Evolutionary conservation across 2,888 invertebrate genomes (phyloP).

Genomic region (Thysanoteuthis rhombus): DNA sequence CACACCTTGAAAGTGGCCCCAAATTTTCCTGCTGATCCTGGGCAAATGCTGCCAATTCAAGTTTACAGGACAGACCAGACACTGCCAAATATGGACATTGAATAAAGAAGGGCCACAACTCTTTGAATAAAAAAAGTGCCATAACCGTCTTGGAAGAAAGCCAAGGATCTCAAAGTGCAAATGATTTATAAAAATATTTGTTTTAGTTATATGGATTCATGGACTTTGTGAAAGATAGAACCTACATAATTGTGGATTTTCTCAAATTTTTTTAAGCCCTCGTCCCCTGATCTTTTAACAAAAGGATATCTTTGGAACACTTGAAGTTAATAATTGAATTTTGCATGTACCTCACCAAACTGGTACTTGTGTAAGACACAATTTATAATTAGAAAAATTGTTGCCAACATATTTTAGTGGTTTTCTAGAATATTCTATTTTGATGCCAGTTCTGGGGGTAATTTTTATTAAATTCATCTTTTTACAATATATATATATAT

Average conservation of each 20-base stretch:
- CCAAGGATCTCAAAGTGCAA: neutral
- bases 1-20: neutral
- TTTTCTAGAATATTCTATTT: no score
- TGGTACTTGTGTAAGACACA: neutral
- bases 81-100: neutral
- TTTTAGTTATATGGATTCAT: neutral
- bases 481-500: no score
- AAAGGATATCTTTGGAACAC: neutral
- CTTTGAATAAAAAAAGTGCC: neutral
- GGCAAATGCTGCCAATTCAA: neutral
- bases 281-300: neutral
- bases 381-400: no score
- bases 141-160: neutral
- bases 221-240: neutral
- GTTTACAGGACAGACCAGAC: conserved; percentile 12
- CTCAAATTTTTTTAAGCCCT: neutral
- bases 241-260: neutral
- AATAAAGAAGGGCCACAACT: neutral
- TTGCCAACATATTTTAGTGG: no score
- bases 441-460: no score
- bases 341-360: neutral
- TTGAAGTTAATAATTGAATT: neutral
- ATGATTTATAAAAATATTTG: neutral
- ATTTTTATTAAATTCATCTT: no score
- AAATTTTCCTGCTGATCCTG: neutral